phyloP scores from a whole-genome alignment of 2,113 vertebrate genomes.

The Scomber japonicus region DNA sequence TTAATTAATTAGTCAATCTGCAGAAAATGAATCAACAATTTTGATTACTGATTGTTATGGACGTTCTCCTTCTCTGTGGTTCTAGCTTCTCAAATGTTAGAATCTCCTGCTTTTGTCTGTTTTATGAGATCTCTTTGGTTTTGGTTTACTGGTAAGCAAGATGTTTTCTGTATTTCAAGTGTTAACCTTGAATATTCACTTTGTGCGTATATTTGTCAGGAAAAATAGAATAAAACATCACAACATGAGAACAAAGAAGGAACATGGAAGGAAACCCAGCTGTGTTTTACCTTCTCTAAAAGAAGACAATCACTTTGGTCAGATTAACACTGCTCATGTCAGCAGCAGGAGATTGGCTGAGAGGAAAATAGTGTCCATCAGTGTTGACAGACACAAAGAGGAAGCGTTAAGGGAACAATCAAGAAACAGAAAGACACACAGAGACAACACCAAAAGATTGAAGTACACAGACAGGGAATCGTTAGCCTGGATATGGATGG shows the following conservation, averaged over 20 bases:
- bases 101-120: too few species aligned
- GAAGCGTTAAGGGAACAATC: neutral
- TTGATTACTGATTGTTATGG: too few species aligned
- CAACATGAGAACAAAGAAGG: neutral
- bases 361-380: neutral
- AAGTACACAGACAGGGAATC: neutral
- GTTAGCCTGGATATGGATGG: slow-evolving; percentile 19
- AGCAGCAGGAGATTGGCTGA: neutral
- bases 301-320: neutral
- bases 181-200: neutral
- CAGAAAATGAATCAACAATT: too few species aligned
- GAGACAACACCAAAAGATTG: neutral
- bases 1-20: too few species aligned
- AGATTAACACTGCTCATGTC: neutral
- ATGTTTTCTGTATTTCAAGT: too few species aligned
- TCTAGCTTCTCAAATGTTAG: too few species aligned
- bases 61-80: too few species aligned
- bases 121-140: too few species aligned
- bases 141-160: too few species aligned
- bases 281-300: neutral
- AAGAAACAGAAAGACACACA: neutral
- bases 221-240: neutral
- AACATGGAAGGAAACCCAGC: neutral
- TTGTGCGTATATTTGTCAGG: neutral
- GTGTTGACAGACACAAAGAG: slow-evolving; percentile 6